Evolutionary conservation across 2,888 invertebrate genomes (phyloP), one percentile per base, ranked within the genome.

Genomic region (Melanostoma scalare): DNA sequence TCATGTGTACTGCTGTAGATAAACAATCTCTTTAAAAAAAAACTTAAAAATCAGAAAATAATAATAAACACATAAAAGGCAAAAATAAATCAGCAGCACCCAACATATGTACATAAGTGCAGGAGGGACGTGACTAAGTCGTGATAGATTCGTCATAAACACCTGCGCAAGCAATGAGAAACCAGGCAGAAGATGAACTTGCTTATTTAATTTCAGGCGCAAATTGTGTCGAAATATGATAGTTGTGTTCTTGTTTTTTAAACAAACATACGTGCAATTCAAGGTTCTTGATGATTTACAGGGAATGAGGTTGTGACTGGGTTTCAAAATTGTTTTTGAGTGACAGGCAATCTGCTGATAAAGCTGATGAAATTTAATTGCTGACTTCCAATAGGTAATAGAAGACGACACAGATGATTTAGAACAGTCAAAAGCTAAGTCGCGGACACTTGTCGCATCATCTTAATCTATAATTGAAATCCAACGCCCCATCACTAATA

Each of bases 81-180:
- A 20, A 20, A 20, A 20, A 20, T 20, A 20, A 20, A 20, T 20
- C 20, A 20, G 20, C 20, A 20, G 20, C 20, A 20, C 20, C 60
- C 42, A 56, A 55, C 65, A 31, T 40, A 58, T 38, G 56, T 55
- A 20, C 3, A 48, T 4, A n/a, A 20, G 4, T 35, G 33, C 35
- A 10, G 53, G 20, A 56, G 20, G 72, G 80, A 81, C 76, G 81
- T 81, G 81, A 81, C 77, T 76, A 72, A 81, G 60, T 61, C 77
- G 53, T 72, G 77, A 72, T 77, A 48, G 71, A 81, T 81, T 77
- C 67, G 67, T 77, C 81, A 81, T 67, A 53, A 81, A 67, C 81
- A 81, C 81, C 81, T 81, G 81, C 76, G 53, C 52, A 56, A 46
- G 71, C 63, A 60, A 46, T 56, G 50, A 48, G 65, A 9, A 52